phyloP scores from a whole-genome alignment of 2,888 invertebrate species.

The Meganola albula region DNA sequence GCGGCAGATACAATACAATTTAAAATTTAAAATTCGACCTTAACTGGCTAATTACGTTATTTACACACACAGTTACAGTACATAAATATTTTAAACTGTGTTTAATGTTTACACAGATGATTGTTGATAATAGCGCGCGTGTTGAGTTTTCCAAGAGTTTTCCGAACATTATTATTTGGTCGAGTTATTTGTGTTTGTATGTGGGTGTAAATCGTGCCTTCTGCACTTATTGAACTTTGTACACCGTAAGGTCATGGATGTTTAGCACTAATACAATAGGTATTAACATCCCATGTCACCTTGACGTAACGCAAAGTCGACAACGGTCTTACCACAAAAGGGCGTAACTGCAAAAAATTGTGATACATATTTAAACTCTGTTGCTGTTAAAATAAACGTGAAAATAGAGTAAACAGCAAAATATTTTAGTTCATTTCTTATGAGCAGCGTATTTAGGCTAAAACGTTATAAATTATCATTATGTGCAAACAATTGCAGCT shows the following conservation, averaged over 20 bases:
- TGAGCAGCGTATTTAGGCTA: slow-evolving; percentile 10
- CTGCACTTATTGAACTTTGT: slow-evolving; percentile 71
- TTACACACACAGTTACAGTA: slow-evolving; percentile 16
- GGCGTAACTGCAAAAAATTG: slow-evolving; percentile 23
- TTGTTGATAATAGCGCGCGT: slow-evolving; percentile 15
- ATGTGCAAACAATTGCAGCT: slow-evolving; percentile 7
- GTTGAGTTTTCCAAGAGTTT: slow-evolving; percentile 37
- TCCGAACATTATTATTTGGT: slow-evolving; percentile 32
- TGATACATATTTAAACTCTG: slow-evolving; percentile 36
- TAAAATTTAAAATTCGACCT: slow-evolving; percentile 29
- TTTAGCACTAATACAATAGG: slow-evolving; percentile 71
- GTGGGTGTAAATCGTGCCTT: slow-evolving; percentile 47
- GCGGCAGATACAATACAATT: slow-evolving; percentile 25
- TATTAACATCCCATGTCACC: slow-evolving; percentile 73
- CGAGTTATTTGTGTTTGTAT: slow-evolving; percentile 28
- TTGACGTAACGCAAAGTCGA: slow-evolving; percentile 67
- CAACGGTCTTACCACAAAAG: slow-evolving; percentile 33
- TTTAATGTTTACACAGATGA: slow-evolving; percentile 19
- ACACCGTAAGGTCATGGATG: slow-evolving; percentile 70
- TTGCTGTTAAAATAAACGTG: too few species aligned
- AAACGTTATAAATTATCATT: too few species aligned
- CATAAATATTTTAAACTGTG: slow-evolving; percentile 3
- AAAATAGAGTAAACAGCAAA: too few species aligned
- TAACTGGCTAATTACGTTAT: slow-evolving; percentile 16
- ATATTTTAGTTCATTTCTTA: too few species aligned